Percentiles rank a stretch among this genome's conserved stretches.
These are phyloP conservation scores for Nannoperca obscura DNA, from an alignment of 2,797 vertebrate genomes.

Conservation along the genomic window DNA sequence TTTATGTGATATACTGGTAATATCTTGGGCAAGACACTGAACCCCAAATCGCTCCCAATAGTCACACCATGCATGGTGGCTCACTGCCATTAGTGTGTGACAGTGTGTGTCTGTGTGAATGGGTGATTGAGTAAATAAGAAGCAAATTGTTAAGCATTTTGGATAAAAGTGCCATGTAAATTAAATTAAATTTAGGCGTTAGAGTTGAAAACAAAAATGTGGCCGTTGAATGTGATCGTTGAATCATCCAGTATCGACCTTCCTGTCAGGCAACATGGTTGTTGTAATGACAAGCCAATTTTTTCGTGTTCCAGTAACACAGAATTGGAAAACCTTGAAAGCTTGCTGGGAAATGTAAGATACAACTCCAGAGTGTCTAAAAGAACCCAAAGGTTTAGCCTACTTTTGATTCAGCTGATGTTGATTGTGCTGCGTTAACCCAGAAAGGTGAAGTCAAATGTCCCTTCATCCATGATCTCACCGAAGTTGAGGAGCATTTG, in stretches of 20 bases:
- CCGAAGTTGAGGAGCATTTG: constrained; percentile 8
- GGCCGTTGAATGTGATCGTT: background rate
- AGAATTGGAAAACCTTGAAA: constrained; percentile 49
- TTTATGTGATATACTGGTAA: background rate
- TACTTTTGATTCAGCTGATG: constrained; percentile 27
- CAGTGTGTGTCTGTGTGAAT: background rate
- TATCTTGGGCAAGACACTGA: background rate
- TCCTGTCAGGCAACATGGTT: background rate
- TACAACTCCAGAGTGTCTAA: constrained; percentile 27
- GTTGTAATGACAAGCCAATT: background rate
- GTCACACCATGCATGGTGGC: background rate
- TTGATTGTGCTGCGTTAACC: constrained; percentile 35
- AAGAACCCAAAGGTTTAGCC: constrained; percentile 22
- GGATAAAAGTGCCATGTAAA: background rate
- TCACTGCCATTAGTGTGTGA: background rate
- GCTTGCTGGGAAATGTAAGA: constrained; percentile 33
- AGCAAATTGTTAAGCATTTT: background rate
- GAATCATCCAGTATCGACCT: background rate
- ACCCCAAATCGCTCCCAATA: background rate
- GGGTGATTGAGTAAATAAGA: background rate
- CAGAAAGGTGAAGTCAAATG: constrained; percentile 35
- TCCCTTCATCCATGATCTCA: constrained; percentile 36
- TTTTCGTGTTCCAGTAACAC: constrained; percentile 29
- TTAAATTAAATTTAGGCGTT: too few relatives aligned
- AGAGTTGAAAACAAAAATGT: background rate